Conservation (phyloP, 1,140 invertebrate species). For the Oncopodura yosiiana region DNA sequence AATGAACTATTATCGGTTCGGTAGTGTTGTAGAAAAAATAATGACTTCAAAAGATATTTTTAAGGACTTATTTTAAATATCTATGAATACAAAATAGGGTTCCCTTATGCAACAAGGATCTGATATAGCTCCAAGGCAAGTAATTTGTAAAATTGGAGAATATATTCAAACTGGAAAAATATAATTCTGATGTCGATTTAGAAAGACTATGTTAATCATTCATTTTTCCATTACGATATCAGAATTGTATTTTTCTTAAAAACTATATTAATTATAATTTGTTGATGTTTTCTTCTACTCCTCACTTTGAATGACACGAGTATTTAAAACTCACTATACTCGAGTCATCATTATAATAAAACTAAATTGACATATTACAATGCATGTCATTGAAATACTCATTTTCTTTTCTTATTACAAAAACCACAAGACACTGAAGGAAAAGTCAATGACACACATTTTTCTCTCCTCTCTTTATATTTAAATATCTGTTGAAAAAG, state of each 20-base stretch:
- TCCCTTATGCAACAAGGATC: constrained; percentile 69
- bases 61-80: neutral
- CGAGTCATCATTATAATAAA: too few species aligned
- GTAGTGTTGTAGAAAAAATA: too few species aligned
- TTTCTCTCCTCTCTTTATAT: too few species aligned
- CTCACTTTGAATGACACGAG: too few species aligned
- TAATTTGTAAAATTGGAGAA: constrained; percentile 18
- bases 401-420: too few species aligned
- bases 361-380: too few species aligned
- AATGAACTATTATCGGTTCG: neutral
- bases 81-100: constrained; percentile 52
- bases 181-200: neutral
- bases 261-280: constrained; percentile 95
- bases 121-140: constrained; percentile 31
- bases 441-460: too few species aligned
- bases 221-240: constrained; percentile 42
- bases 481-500: too few species aligned
- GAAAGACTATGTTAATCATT: neutral
- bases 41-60: too few species aligned
- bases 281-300: constrained; percentile 95
- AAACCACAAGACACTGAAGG: too few species aligned
- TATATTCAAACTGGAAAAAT: neutral
- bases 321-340: too few species aligned
- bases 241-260: constrained; percentile 97
- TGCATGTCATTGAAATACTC: too few species aligned